Evolutionary conservation across 2,888 invertebrate species (phyloP).

Genomic region (Netelia virgata): DNA sequence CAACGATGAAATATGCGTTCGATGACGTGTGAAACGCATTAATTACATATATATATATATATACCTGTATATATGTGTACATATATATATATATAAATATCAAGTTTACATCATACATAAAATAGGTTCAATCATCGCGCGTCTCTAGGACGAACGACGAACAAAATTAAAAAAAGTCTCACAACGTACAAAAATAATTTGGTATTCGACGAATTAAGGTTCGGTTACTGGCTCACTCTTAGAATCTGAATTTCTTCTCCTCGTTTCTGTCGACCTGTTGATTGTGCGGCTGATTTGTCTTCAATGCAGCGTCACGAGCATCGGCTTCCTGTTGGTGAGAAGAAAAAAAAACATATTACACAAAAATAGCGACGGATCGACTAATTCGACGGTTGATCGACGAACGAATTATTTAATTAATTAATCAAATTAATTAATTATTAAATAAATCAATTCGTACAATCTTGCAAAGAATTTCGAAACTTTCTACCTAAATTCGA

Average conservation of each 20-base stretch:
- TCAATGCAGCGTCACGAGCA: slow-evolving; percentile 85
- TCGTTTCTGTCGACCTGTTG: slow-evolving; percentile 81
- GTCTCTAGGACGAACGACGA: slow-evolving; percentile 32
- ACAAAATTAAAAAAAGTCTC: slow-evolving; percentile 51
- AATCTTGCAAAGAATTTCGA: background rate
- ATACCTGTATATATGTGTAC: slow-evolving; percentile 26
- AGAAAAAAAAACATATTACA: slow-evolving; percentile 52
- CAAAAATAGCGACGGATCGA: too few relatives aligned
- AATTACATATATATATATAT: slow-evolving; percentile 30
- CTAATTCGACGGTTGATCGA: too few relatives aligned
- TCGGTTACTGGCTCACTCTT: slow-evolving; percentile 33
- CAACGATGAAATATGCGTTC: slow-evolving; percentile 45
- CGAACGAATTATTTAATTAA: too few relatives aligned
- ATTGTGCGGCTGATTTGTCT: slow-evolving; percentile 76
- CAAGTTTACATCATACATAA: slow-evolving; percentile 25
- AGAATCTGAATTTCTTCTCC: slow-evolving; percentile 74
- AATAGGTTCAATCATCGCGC: slow-evolving; percentile 46
- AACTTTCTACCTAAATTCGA: background rate
- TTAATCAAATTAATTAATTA: too few relatives aligned
- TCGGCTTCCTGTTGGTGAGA: slow-evolving; percentile 86
- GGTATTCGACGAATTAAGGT: slow-evolving; percentile 60
- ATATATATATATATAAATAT: slow-evolving; percentile 33
- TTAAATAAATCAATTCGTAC: too few relatives aligned
- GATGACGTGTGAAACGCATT: slow-evolving; percentile 37
- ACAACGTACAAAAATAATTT: slow-evolving; percentile 65